phyloP scores from a whole-genome alignment of 2,888 invertebrate species.

The Flabesymbios commensalis region DNA sequence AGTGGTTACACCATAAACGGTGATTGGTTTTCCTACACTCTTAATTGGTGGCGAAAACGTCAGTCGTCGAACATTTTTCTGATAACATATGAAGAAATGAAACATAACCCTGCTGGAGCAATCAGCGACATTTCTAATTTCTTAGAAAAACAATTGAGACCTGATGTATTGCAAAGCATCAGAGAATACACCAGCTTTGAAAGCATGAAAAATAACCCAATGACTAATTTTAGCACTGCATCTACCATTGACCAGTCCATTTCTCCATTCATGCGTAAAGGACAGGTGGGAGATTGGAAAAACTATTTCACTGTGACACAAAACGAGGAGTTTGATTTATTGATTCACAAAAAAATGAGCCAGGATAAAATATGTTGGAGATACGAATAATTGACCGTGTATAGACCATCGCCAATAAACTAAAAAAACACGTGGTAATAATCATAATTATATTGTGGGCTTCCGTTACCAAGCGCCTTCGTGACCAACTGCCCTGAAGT shows the following conservation, averaged over 20 bases:
- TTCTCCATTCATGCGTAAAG: conserved; percentile 61
- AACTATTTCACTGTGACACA: conserved; percentile 77
- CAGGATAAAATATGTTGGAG: too few species aligned
- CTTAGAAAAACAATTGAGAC: conserved; percentile 60
- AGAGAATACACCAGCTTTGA: conserved; percentile 46
- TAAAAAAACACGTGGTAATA: too few species aligned
- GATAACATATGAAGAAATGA: conserved; percentile 19
- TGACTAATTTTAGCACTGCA: conserved; percentile 52
- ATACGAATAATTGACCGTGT: too few species aligned
- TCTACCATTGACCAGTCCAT: conserved; percentile 49
- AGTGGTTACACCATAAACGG: conserved; percentile 6
- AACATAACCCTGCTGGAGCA: neutral
- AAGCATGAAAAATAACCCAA: conserved; percentile 51
- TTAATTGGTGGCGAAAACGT: conserved; percentile 15
- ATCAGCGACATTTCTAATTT: conserved; percentile 71
- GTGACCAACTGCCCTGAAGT: too few species aligned
- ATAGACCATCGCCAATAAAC: too few species aligned
- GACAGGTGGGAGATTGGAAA: conserved; percentile 80
- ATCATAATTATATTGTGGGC: too few species aligned
- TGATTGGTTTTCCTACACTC: conserved; percentile 16
- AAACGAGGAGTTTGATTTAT: conserved; percentile 63
- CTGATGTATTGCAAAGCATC: conserved; percentile 36
- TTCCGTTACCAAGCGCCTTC: too few species aligned
- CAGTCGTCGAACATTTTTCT: conserved; percentile 11
- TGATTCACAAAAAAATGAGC: conserved; percentile 58